These are phyloP conservation scores for Nemapogon koenigi DNA, from an alignment of 2,888 invertebrate species.

Conservation along the genomic window DNA sequence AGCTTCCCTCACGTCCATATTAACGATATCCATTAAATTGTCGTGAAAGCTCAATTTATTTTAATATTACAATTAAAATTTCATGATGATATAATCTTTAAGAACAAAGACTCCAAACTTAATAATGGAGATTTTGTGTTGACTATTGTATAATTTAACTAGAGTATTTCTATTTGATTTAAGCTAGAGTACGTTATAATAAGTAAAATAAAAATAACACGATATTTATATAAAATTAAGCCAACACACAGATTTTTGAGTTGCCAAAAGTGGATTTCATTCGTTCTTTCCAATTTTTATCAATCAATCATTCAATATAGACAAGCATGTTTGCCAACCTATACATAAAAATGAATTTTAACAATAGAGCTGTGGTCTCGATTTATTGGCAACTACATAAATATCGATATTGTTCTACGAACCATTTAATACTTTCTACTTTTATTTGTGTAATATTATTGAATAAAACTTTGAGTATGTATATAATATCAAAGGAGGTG, in stretches of 20 bases:
- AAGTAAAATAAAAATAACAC: constrained; percentile 23
- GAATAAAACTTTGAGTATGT: no score
- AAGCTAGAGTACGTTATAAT: constrained; percentile 26
- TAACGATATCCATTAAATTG: constrained; percentile 29
- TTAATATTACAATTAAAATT: not conserved
- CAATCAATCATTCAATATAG: not conserved
- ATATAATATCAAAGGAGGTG: no score
- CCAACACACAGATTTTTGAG: constrained; percentile 38
- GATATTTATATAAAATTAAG: constrained; percentile 29
- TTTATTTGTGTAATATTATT: no score
- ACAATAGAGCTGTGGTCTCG: not conserved
- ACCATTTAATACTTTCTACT: no score
- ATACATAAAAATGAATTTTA: not conserved
- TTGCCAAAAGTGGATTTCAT: not conserved
- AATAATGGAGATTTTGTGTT: not conserved
- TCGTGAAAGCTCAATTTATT: constrained; percentile 20
- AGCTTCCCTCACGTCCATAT: constrained; percentile 54
- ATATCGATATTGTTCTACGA: no score
- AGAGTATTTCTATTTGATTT: constrained; percentile 26
- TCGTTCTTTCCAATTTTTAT: not conserved
- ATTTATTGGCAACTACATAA: not conserved
- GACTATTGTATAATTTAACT: constrained; percentile 3
- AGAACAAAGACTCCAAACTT: not conserved
- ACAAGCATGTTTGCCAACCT: not conserved
- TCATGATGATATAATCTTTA: constrained; percentile 3